Base-by-base conservation (phyloP, 2,113 vertebrate genomes). In the Nematolebias whitei region DNA sequence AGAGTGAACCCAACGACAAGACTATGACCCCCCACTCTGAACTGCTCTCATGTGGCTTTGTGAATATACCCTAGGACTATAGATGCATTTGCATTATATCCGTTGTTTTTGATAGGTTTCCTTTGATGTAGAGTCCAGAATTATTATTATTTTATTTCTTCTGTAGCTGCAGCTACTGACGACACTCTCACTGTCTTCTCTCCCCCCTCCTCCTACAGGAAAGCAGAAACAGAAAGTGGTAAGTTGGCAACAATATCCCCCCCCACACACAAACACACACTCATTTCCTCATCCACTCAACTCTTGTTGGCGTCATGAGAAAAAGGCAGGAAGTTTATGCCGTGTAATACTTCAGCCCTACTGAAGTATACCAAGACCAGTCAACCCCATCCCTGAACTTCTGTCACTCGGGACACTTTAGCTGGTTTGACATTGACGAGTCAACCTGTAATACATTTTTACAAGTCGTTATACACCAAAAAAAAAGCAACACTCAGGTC, bases 211-310 rank as follows among this genome's bases (percentile, higher is more conserved):
- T n/a, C 92, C 91, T 91, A 85, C 93, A 99, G 97, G 96, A 87
- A 99, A 99, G 90, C 97, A 98, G 96, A 99, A 99, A 92, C 97
- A 99, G 83, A 99, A 98, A 96, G 96, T 98, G 96, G 97, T 99
- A 92, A 99, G 97, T 98, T 65, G 80, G 84, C 87, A 83, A 85
- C 24, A 80, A 81, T 73, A 76, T 82, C 71, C 50, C 15, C 57
- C 32, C 26, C 63, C 62, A 68, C 75, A 76, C n/a, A n/a, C n/a
- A n/a, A n/a, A n/a, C n/a, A n/a, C n/a, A n/a, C n/a, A n/a, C n/a
- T n/a, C n/a, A n/a, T n/a, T 62, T 48, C 7, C 19, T 56, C 75
- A 80, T 84, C 47, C 47, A 32, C 65, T 51, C 20, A 52, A 63
- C 49, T 76, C 65, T 18, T 59, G n/a, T 62, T 72, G 58, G 57